Percentiles rank a stretch among this genome's conserved stretches.
Conservation (phyloP, 2,797 vertebrate species). For the Darevskia nairensis region DNA sequence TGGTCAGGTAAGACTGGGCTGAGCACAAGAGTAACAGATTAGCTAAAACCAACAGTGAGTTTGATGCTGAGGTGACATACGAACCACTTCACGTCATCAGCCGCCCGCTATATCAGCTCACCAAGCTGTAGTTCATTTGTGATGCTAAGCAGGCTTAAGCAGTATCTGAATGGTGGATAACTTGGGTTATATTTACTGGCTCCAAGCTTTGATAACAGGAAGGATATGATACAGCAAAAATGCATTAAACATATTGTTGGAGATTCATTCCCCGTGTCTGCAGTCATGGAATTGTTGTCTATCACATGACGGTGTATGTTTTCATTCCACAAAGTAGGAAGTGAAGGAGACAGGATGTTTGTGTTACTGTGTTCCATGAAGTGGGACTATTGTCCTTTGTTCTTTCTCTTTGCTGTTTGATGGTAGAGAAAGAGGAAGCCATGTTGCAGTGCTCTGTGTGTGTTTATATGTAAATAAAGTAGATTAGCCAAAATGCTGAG, state of each 20-base stretch:
- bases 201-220: background rate
- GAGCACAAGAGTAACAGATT: background rate
- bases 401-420: no score
- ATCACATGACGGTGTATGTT: no score
- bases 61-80: background rate
- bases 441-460: no score
- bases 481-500: no score
- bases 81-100: background rate
- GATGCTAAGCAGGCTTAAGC: background rate
- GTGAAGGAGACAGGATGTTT: no score
- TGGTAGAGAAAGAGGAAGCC: no score
- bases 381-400: no score
- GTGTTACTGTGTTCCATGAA: no score
- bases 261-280: no score
- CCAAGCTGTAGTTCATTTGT: background rate
- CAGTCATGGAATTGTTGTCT: no score
- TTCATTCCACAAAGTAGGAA: no score
- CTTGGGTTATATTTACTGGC: background rate
- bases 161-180: background rate
- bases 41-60: background rate
- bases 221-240: background rate
- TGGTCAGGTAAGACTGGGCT: background rate
- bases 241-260: background rate
- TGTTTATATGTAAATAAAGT: no score
- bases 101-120: background rate